phyloP scores from a whole-genome alignment of 2,797 vertebrate genomes.

The Aplochiton taeniatus region DNA sequence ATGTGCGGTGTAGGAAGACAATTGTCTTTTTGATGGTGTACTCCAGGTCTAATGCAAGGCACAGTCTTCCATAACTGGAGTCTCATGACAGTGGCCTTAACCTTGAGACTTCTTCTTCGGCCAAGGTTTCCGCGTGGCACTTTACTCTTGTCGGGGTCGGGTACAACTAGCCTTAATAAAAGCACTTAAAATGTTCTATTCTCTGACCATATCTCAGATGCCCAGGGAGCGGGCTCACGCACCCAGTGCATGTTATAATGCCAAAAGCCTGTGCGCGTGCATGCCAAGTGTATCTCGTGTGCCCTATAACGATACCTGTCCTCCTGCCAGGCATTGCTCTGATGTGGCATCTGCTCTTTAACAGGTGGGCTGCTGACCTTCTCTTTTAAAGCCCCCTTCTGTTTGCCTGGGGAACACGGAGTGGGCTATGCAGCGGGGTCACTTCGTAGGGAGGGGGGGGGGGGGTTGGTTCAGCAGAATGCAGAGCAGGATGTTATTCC shows the following conservation, averaged over 20 bases:
- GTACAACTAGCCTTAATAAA: conserved; percentile 9
- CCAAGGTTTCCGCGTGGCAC: conserved; percentile 44
- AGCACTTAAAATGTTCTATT: conserved; percentile 69
- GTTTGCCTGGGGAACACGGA: conserved; percentile 32
- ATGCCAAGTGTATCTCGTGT: conserved; percentile 53
- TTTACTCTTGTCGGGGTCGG: conserved; percentile 24
- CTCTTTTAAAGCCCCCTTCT: conserved; percentile 58
- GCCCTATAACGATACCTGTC: conserved; percentile 54
- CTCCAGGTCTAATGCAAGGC: conserved; percentile 34
- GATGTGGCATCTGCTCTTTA: conserved; percentile 72
- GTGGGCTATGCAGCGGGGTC: background rate
- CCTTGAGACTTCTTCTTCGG: conserved; percentile 50
- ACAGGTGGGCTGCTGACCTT: conserved; percentile 76
- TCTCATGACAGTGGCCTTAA: conserved; percentile 41
- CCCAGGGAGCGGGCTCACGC: conserved; percentile 48
- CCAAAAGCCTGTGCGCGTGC: conserved; percentile 34
- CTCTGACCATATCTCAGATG: conserved; percentile 68
- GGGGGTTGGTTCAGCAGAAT: background rate
- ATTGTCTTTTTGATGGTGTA: conserved; percentile 28
- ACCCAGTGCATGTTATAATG: conserved; percentile 47
- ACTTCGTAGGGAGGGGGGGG: background rate
- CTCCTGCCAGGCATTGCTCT: conserved; percentile 64
- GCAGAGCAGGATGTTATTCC: too few relatives aligned
- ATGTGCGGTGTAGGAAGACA: conserved; percentile 10
- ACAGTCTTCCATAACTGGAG: conserved; percentile 34